Evolutionary conservation across 2,888 invertebrate species (phyloP), one percentile per base, ranked within the genome.

Genomic region (Hesperia comma): DNA sequence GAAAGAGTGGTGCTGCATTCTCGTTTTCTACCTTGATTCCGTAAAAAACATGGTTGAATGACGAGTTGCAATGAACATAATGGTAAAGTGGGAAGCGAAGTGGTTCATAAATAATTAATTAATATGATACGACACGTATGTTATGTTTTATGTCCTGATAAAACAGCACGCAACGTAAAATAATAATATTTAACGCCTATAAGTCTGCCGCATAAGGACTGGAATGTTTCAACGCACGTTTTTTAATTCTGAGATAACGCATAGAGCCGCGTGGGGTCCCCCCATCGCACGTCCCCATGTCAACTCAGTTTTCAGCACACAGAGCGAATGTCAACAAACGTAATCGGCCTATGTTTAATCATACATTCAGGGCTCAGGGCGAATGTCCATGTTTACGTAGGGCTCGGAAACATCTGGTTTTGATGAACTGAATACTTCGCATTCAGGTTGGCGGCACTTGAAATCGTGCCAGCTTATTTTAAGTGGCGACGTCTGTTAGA

Each of bases 401-500:
- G 80, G 82, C 84, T 84, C 75, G 77, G 84, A 79, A 90, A 85
- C 90, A 90, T 90, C 90, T 91, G 92, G 84, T 87, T 88, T 85
- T 90, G 89, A 92, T 90, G 88, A 87, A 87, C 90, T 88, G 88
- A 91, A 92, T 90, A 89, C 85, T 89, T 86, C 82, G 82, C 83
- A 88, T 89, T 88, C 86, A 87, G 88, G 90, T 90, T 89, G 86
- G 85, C 81, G 83, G 84, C 86, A 86, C 86, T 92, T 91, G 91
- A 91, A 89, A 85, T 82, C 87, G 86, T 92, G 91, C 91, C 92
- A 92, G 89, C 84, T 89, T 91, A 91, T 92, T 92, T 91, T 87
- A 90, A 92, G 89, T 90, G 88, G 86, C 85, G 85, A 87, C 85
- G 86, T 85, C 89, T 89, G 90, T 81, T 85, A 79, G 81, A 88